A percentile compares a stretch with the other conserved stretches of the same genome.
Evolutionary conservation across 1,140 invertebrate genomes (phyloP).

Genomic region (Uloborus diversus): DNA sequence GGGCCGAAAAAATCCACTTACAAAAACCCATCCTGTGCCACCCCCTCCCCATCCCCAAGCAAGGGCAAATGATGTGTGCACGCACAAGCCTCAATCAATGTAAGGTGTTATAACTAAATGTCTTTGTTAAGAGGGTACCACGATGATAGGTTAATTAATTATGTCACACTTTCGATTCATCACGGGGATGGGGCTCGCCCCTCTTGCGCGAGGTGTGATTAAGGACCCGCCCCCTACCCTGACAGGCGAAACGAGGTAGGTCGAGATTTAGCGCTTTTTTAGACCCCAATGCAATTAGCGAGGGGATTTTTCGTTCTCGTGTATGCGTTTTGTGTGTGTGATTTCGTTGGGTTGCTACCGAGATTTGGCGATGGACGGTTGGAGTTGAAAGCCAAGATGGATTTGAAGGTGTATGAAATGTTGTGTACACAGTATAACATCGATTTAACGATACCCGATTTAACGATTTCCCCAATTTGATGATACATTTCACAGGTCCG

Average conservation of each 20-base stretch:
- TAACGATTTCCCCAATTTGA: too few relatives aligned
- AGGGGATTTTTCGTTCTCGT: background rate
- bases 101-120: slow-evolving; percentile 45
- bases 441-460: too few relatives aligned
- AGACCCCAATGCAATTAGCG: slow-evolving; percentile 33
- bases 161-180: slow-evolving; percentile 49
- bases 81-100: background rate
- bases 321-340: too few relatives aligned
- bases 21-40: too few relatives aligned
- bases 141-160: slow-evolving; percentile 50
- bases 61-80: background rate
- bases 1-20: too few relatives aligned
- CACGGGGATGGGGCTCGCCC: slow-evolving; percentile 19
- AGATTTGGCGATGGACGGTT: too few relatives aligned
- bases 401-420: too few relatives aligned
- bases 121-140: slow-evolving; percentile 28
- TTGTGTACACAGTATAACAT: too few relatives aligned
- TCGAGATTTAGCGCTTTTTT: slow-evolving; percentile 48
- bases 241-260: slow-evolving; percentile 33
- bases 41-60: too few relatives aligned
- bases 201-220: background rate
- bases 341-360: too few relatives aligned
- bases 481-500: too few relatives aligned
- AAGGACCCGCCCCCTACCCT: background rate
- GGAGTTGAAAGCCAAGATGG: too few relatives aligned